These are phyloP conservation scores for Dynastes tityus DNA, from an alignment of 2,888 invertebrate genomes.

Conservation along the genomic window DNA sequence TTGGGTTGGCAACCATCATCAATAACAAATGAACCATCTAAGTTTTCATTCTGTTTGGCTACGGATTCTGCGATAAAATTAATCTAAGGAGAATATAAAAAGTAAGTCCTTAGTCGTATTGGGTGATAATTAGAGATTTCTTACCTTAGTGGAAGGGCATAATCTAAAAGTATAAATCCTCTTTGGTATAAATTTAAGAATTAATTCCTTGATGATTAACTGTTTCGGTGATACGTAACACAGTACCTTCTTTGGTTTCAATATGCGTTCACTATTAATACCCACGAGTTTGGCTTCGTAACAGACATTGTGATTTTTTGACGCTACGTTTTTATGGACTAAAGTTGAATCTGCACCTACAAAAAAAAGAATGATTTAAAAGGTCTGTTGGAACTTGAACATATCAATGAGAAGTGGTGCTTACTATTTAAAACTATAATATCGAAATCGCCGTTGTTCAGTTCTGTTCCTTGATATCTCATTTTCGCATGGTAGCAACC, in stretches of 20 bases:
- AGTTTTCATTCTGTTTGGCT: conserved; percentile 73
- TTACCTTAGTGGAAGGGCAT: conserved; percentile 94
- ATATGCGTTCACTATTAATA: conserved; percentile 74
- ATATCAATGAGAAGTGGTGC: conserved; percentile 62
- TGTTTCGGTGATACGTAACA: conserved; percentile 94
- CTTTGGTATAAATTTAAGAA: conserved; percentile 94
- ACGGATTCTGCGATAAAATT: conserved; percentile 74
- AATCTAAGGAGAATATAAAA: conserved; percentile 73
- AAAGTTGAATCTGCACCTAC: conserved; percentile 84
- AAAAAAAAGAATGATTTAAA: conserved; percentile 11
- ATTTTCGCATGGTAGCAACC: conserved; percentile 89
- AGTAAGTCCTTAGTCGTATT: neutral
- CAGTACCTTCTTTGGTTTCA: conserved; percentile 89
- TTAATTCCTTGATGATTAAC: conserved; percentile 93
- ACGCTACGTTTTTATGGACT: conserved; percentile 90
- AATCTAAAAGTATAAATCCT: conserved; percentile 91
- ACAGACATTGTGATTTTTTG: conserved; percentile 88
- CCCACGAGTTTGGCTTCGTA: conserved; percentile 87
- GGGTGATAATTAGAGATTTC: neutral
- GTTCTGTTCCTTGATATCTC: conserved; percentile 80
- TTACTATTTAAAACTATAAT: conserved; percentile 91
- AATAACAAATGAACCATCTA: conserved; percentile 81
- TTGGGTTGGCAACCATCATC: conserved; percentile 94
- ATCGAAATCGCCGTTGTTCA: conserved; percentile 93
- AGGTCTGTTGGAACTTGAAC: neutral